Percentiles rank a stretch among this genome's conserved stretches.
These are phyloP conservation scores for Micrasema longulum DNA, from an alignment of 1,140 invertebrate species.

Conservation along the genomic window DNA sequence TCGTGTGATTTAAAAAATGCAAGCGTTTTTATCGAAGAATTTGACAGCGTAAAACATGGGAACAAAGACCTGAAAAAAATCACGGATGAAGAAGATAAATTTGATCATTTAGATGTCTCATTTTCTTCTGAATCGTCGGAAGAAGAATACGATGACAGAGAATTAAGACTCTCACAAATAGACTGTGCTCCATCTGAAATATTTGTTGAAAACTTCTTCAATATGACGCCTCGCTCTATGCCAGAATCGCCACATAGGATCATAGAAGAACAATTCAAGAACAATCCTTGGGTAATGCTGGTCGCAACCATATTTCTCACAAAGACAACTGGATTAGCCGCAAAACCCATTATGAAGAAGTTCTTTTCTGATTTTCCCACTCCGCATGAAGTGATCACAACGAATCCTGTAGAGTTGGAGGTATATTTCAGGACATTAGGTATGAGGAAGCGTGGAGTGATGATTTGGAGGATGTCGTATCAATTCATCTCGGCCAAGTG, in stretches of 20 bases:
- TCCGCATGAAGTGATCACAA: constrained; percentile 63
- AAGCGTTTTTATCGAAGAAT: not conserved
- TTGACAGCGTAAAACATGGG: no score
- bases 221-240: constrained; percentile 62
- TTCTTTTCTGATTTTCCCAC: constrained; percentile 67
- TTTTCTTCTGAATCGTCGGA: not conserved
- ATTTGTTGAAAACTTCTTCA: constrained; percentile 19
- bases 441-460: constrained; percentile 63
- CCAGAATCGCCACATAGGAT: constrained; percentile 68
- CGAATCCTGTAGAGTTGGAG: constrained; percentile 61
- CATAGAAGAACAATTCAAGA: constrained; percentile 67
- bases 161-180: constrained; percentile 60
- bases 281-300: constrained; percentile 69
- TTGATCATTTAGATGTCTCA: not conserved
- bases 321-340: constrained; percentile 66
- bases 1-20: not conserved
- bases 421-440: constrained; percentile 67
- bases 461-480: constrained; percentile 69
- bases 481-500: constrained; percentile 69
- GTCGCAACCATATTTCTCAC: constrained; percentile 70
- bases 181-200: constrained; percentile 60
- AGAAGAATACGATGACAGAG: constrained; percentile 30
- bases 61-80: no score
- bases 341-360: constrained; percentile 63
- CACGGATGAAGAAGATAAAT: constrained; percentile 1